These are phyloP conservation scores for Ancistrus triradiatus DNA, from an alignment of 2,113 vertebrate genomes.

Conservation along the genomic window DNA sequence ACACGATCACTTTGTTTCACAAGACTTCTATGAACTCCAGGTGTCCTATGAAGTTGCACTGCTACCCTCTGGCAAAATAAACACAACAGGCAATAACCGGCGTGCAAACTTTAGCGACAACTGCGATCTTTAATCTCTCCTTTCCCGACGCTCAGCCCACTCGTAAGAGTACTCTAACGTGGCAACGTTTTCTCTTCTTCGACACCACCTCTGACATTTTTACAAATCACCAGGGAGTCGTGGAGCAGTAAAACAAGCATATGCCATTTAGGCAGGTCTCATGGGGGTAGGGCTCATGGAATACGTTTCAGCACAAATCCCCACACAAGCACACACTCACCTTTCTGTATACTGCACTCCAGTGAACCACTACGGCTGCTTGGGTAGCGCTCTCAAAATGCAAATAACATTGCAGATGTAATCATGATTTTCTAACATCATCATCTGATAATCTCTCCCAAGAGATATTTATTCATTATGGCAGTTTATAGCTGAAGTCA, in stretches of 20 bases:
- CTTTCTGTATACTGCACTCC: slow-evolving; percentile 26
- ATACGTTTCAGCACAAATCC: background rate
- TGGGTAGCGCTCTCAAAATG: slow-evolving; percentile 25
- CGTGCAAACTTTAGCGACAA: slow-evolving; percentile 38
- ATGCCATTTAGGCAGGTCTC: slow-evolving; percentile 36
- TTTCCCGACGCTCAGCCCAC: slow-evolving; percentile 23
- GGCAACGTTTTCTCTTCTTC: slow-evolving; percentile 25
- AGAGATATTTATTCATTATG: slow-evolving; percentile 37
- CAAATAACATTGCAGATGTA: slow-evolving; percentile 37
- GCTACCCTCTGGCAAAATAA: slow-evolving; percentile 36
- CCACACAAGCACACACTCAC: slow-evolving; percentile 1
- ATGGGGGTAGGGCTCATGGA: slow-evolving; percentile 14
- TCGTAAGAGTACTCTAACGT: slow-evolving; percentile 34
- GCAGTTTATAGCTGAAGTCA: slow-evolving; percentile 29
- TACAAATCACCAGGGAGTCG: slow-evolving; percentile 38
- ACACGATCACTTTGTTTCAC: slow-evolving; percentile 18
- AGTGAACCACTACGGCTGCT: slow-evolving; percentile 19
- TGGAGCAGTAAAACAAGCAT: slow-evolving; percentile 31
- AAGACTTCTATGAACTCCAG: slow-evolving; percentile 38
- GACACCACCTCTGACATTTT: slow-evolving; percentile 39
- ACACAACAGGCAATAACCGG: slow-evolving; percentile 40
- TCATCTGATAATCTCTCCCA: slow-evolving; percentile 37
- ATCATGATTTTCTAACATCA: slow-evolving; percentile 37
- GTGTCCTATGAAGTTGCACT: slow-evolving; percentile 30
- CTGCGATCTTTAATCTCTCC: slow-evolving; percentile 36